Base-by-base conservation (phyloP, 2,888 invertebrate genomes). In the Acronicta leporina region DNA sequence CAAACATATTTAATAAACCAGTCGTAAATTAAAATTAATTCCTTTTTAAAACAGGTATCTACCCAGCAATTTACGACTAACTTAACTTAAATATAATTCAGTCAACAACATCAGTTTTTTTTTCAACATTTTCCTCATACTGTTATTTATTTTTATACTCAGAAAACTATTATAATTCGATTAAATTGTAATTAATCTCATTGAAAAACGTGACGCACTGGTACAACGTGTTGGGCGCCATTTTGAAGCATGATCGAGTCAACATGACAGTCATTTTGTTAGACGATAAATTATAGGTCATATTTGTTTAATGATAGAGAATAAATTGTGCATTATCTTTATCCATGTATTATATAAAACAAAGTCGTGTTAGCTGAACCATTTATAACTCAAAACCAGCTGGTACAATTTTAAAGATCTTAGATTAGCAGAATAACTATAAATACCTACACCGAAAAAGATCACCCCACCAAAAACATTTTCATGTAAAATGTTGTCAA, bases 101-200 rank as follows among this genome's bases (percentile, higher is more conserved):
- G 38, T 50, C 20, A 14, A 27, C 16, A 40, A 10, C 16, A 20
- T 33, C 46, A 11, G 35, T 7, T 25, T 16, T 25, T n/a, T 60
- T 15, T 33, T 42, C 13, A 53, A 27, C n/a, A 69, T 87, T 88
- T 87, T 87, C 86, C 88, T 87, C 73, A 80, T 84, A 77, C 73
- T 79, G 57, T 57, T 40, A 30, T 42, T 11, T 14, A 38, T 66
- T 58, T 73, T 73, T 79, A 52, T 81, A 59, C 59, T 76, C 47
- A 49, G 38, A 72, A 79, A 74, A 64, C 79, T 60, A 89, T 91
- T 89, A 91, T 83, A 85, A 84, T 75, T 44, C 73, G 61, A 87
- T 91, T 86, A 89, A 81, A 82, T 83, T 66, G 35, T 80, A 79
- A 86, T 91, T 90, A 84, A 83, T 84, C 85, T 75, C 73, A 75